Percentiles rank a stretch among this genome's conserved stretches.
Conservation (phyloP, 2,888 invertebrate species). For the Brachyptera putata region DNA sequence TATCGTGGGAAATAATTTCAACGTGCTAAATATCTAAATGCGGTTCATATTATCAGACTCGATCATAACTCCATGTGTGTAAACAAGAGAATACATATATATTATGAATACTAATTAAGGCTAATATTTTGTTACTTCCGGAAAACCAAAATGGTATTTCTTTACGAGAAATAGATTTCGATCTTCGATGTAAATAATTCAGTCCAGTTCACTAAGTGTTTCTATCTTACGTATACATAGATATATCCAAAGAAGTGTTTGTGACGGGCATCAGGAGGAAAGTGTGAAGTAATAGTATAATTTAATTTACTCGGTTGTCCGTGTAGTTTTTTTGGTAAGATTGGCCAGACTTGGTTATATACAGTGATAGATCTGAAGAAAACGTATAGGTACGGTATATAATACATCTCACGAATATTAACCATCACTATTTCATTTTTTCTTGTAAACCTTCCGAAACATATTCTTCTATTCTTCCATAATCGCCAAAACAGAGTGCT, state of each 20-base stretch:
- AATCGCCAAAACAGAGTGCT: not conserved
- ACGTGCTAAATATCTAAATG: not conserved
- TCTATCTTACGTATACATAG: not conserved
- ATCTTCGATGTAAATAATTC: constrained; percentile 3
- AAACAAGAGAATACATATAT: too few relatives aligned
- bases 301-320: constrained; percentile 4
- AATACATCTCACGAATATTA: too few relatives aligned
- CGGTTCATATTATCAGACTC: not conserved
- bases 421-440: not conserved
- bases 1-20: constrained; percentile 1
- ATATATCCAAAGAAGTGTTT: not conserved
- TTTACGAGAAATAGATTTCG: too few relatives aligned
- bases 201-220: not conserved
- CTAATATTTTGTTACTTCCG: too few relatives aligned
- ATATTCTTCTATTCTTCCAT: not conserved
- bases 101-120: too few relatives aligned
- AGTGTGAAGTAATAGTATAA: not conserved
- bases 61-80: too few relatives aligned
- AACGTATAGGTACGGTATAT: too few relatives aligned
- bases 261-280: too few relatives aligned
- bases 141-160: too few relatives aligned
- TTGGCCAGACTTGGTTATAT: constrained; percentile 27
- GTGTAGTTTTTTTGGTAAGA: not conserved
- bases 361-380: constrained; percentile 29
- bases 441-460: not conserved